Evolutionary conservation across 2,797 vertebrate species (phyloP).

Genomic region (Parambassis ranga): DNA sequence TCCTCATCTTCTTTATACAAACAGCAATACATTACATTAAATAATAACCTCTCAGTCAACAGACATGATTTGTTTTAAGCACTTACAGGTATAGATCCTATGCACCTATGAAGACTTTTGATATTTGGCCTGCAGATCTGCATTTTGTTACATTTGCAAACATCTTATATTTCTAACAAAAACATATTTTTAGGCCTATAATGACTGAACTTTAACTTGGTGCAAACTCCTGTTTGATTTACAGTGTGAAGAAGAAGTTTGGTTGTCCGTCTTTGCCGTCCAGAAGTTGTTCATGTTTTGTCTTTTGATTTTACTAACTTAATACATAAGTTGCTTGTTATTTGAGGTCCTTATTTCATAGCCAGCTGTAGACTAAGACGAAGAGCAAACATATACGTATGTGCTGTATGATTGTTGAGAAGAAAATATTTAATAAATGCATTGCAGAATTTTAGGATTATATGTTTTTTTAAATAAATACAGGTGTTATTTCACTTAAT

Average conservation of each 20-base stretch:
- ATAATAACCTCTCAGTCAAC: not conserved
- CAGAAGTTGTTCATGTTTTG: conserved; percentile 31
- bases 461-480: too few species aligned
- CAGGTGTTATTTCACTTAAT: too few species aligned
- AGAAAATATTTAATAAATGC: conserved; percentile 67
- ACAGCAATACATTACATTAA: conserved; percentile 1
- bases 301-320: conserved; percentile 43
- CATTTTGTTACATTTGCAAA: conserved; percentile 26
- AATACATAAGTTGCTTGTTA: conserved; percentile 16
- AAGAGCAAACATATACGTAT: conserved; percentile 22
- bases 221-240: conserved; percentile 27
- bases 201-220: conserved; percentile 16
- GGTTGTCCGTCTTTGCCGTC: conserved; percentile 13
- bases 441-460: conserved; percentile 4
- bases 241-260: conserved; percentile 15
- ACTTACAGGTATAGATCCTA: conserved; percentile 31
- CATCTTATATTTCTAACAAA: conserved; percentile 19
- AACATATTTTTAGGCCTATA: conserved; percentile 16
- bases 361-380: conserved; percentile 22
- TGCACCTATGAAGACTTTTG: conserved; percentile 20
- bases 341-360: conserved; percentile 34
- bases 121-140: conserved; percentile 13
- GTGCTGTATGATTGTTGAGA: conserved; percentile 41
- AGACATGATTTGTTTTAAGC: conserved; percentile 38
- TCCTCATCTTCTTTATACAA: conserved; percentile 3